Conservation (phyloP, 2,888 invertebrate genomes). For the Agrochola lota region DNA sequence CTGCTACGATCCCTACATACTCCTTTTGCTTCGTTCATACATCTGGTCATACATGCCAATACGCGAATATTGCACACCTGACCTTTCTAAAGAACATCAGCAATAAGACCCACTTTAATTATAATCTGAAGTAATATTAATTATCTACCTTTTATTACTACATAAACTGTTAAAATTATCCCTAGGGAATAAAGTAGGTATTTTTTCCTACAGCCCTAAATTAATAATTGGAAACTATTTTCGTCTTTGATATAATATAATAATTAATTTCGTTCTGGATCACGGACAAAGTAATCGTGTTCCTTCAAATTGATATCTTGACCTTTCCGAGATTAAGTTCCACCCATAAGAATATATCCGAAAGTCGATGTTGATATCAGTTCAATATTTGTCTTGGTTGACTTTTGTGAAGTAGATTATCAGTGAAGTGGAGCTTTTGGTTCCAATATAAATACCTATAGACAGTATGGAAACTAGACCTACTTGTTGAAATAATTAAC, state of each 20-base stretch:
- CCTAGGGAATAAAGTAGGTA: not conserved
- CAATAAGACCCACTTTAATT: not conserved
- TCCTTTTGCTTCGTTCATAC: too few relatives aligned
- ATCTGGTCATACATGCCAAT: too few relatives aligned
- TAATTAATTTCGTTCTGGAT: constrained; percentile 8
- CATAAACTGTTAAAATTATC: not conserved
- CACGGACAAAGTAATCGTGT: constrained; percentile 25
- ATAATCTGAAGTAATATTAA: not conserved
- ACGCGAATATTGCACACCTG: not conserved
- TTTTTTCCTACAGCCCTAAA: not conserved
- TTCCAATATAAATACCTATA: too few relatives aligned
- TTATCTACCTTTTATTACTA: not conserved
- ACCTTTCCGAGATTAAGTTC: constrained; percentile 28
- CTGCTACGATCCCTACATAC: too few relatives aligned
- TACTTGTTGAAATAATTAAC: too few relatives aligned
- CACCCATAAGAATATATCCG: constrained; percentile 7
- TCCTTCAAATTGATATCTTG: constrained; percentile 21
- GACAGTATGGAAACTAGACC: too few relatives aligned
- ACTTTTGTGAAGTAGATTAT: constrained; percentile 2
- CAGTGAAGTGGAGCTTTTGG: not conserved
- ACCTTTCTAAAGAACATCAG: not conserved
- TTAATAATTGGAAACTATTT: constrained; percentile 24
- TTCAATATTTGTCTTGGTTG: constrained; percentile 1
- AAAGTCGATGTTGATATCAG: not conserved
- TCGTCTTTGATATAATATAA: constrained; percentile 3